phyloP scores from a whole-genome alignment of 1,140 invertebrate species.

The Arctopsyche grandis region DNA sequence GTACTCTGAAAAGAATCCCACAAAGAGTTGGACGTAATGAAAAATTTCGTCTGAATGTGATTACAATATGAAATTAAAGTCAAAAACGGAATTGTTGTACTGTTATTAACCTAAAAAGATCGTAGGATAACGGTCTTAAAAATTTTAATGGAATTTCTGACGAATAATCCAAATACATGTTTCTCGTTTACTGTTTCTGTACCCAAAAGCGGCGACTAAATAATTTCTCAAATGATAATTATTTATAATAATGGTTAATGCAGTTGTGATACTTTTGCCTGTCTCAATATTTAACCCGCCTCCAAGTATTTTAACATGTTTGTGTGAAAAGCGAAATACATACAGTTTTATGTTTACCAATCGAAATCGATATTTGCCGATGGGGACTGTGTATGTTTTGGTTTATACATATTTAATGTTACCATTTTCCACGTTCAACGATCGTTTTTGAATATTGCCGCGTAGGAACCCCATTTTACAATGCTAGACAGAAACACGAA shows the following conservation, averaged over 20 bases:
- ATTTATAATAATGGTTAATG: too few relatives aligned
- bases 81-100: background rate
- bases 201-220: too few relatives aligned
- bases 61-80: too few relatives aligned
- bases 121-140: conserved; percentile 5
- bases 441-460: background rate
- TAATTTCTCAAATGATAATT: too few relatives aligned
- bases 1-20: too few relatives aligned
- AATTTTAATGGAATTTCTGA: background rate
- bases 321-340: background rate
- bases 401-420: conserved; percentile 16
- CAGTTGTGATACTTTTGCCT: too few relatives aligned
- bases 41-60: too few relatives aligned
- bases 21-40: too few relatives aligned
- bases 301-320: background rate
- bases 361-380: conserved; percentile 16
- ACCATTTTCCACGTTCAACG: background rate
- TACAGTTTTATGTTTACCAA: background rate
- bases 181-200: too few relatives aligned
- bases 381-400: background rate
- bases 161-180: background rate
- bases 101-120: background rate
- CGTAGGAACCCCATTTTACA: background rate
- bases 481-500: background rate
- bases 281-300: too few relatives aligned